phyloP scores from a whole-genome alignment of 2,888 invertebrate species.

The Coleophora deauratella region DNA sequence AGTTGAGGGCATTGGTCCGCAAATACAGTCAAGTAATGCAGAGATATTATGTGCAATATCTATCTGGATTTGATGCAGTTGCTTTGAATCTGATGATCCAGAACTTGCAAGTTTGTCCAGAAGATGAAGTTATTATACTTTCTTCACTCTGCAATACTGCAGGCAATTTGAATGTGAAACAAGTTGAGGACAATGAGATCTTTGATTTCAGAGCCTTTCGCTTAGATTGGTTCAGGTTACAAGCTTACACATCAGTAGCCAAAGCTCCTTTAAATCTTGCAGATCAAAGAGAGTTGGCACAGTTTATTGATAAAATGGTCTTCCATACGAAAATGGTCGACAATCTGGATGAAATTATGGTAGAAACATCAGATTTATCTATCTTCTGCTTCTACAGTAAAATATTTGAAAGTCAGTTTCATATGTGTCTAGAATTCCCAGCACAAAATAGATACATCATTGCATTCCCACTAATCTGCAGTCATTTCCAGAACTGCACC shows the following conservation, averaged over 20 bases:
- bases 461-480: conserved; percentile 97
- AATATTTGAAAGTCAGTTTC: conserved; percentile 98
- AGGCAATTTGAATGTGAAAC: conserved; percentile 89
- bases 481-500: conserved; percentile 98
- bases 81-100: conserved; percentile 90
- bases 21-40: conserved; percentile 98
- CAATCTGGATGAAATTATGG: conserved; percentile 95
- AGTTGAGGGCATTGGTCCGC: conserved; percentile 92
- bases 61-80: conserved; percentile 96
- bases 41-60: conserved; percentile 97
- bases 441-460: conserved; percentile 98
- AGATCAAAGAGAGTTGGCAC: conserved; percentile 90
- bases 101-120: conserved; percentile 87
- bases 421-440: conserved; percentile 98
- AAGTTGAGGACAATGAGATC: conserved; percentile 96
- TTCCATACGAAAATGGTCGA: conserved; percentile 99
- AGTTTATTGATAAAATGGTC: conserved; percentile 94
- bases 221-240: conserved; percentile 97
- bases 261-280: conserved; percentile 86
- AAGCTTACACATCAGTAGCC: conserved; percentile 91
- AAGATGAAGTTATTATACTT: conserved; percentile 95
- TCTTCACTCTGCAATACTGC: conserved; percentile 94
- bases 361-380: conserved; percentile 97
- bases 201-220: conserved; percentile 97
- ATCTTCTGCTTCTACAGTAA: conserved; percentile 98